These are phyloP conservation scores for Rhyacichthys aspro DNA, from an alignment of 2,797 vertebrate genomes.

Conservation along the genomic window DNA sequence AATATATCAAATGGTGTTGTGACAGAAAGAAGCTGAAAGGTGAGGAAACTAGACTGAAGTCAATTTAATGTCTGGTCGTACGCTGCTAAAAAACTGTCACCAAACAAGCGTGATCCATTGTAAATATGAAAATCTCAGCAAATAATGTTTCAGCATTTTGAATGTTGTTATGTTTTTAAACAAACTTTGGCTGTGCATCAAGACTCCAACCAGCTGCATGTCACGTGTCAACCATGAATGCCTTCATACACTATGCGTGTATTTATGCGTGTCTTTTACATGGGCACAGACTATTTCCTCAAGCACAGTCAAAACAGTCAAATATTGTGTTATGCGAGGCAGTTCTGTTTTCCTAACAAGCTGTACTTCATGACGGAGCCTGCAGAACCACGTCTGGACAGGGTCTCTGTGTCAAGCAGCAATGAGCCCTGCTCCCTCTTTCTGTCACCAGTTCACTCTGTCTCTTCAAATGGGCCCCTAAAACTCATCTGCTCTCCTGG, in stretches of 20 bases:
- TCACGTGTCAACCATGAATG: conserved; percentile 58
- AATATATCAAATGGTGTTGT: too few species aligned
- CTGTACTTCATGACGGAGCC: conserved; percentile 66
- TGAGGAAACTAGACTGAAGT: too few species aligned
- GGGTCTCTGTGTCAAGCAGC: conserved; percentile 77
- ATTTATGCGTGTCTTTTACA: conserved; percentile 68
- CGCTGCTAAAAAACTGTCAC: too few species aligned
- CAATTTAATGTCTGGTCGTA: too few species aligned
- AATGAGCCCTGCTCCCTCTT: conserved; percentile 62
- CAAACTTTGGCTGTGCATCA: conserved; percentile 8
- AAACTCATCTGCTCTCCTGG: conserved; percentile 69
- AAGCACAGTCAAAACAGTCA: conserved; percentile 81
- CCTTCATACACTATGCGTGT: conserved; percentile 64
- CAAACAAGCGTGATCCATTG: not conserved
- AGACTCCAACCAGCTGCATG: conserved; percentile 26
- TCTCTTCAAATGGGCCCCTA: conserved; percentile 38
- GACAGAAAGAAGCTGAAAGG: too few species aligned
- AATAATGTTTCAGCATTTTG: not conserved
- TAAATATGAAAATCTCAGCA: not conserved
- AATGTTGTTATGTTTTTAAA: not conserved
- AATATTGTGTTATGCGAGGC: conserved; percentile 80
- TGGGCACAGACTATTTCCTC: conserved; percentile 78
- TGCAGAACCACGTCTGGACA: conserved; percentile 77
- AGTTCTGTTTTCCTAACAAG: conserved; percentile 79
- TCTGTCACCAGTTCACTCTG: conserved; percentile 61